These are phyloP conservation scores for Macaria notata DNA, from an alignment of 2,888 invertebrate genomes.

Conservation along the genomic window DNA sequence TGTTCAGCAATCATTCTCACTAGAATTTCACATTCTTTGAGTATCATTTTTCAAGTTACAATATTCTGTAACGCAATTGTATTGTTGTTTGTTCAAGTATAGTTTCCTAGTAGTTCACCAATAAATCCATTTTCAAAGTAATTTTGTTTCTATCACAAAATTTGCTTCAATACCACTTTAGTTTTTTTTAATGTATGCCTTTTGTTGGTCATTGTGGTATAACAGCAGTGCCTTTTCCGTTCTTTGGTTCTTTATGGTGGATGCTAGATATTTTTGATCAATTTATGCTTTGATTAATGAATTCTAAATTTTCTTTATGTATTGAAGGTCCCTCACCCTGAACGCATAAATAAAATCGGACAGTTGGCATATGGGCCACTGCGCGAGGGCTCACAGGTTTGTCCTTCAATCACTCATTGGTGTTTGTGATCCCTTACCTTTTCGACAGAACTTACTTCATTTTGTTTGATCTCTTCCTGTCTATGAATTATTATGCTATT, in stretches of 20 bases:
- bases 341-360: constrained; percentile 83
- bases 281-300: constrained; percentile 52
- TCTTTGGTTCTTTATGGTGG: constrained; percentile 61
- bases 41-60: neutral
- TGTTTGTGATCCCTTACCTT: constrained; percentile 77
- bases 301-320: constrained; percentile 81
- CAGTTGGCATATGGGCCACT: constrained; percentile 86
- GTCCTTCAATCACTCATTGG: constrained; percentile 78
- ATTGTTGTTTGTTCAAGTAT: constrained; percentile 15
- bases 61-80: constrained; percentile 28
- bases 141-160: constrained; percentile 49
- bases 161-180: constrained; percentile 53
- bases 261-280: constrained; percentile 57
- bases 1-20: neutral
- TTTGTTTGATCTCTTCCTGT: constrained; percentile 49
- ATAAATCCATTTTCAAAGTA: constrained; percentile 37
- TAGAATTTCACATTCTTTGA: neutral
- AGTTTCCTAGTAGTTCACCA: constrained; percentile 40
- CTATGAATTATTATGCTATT: constrained; percentile 49
- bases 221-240: constrained; percentile 53
- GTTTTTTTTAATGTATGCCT: constrained; percentile 46
- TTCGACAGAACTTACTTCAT: constrained; percentile 48
- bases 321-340: constrained; percentile 86
- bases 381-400: constrained; percentile 86
- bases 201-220: constrained; percentile 47